A percentile compares a stretch with the other conserved stretches of the same genome.
These are phyloP conservation scores for Rhinophrynus dorsalis DNA, from an alignment of 2,797 vertebrate genomes.

Conservation along the genomic window DNA sequence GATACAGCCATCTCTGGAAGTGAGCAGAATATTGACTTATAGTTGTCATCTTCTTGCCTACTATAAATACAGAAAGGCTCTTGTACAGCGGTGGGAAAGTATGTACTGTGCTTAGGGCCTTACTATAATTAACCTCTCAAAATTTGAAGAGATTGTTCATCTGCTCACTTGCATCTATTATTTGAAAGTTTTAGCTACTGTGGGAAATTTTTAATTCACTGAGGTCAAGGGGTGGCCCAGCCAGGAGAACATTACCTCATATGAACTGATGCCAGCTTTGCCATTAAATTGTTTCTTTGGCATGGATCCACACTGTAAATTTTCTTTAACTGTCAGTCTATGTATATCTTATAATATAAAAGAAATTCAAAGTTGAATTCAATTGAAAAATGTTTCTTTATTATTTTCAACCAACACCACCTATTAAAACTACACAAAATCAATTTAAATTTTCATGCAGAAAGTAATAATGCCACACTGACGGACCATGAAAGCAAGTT, in stretches of 20 bases:
- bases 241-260: not conserved
- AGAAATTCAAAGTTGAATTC: no score
- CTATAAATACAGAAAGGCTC: constrained; percentile 1
- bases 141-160: not conserved
- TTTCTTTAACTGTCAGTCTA: not conserved
- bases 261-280: not conserved
- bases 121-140: not conserved
- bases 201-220: not conserved
- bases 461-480: no score
- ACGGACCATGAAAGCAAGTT: no score
- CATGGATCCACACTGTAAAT: not conserved
- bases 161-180: not conserved
- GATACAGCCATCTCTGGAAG: no score
- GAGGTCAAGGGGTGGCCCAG: not conserved
- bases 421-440: no score
- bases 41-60: no score
- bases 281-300: not conserved
- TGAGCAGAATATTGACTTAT: no score
- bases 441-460: no score
- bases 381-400: no score
- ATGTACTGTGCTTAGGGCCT: not conserved
- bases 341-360: no score
- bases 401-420: no score
- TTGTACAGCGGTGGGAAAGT: not conserved
- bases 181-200: not conserved